Base-by-base conservation (phyloP, 2,888 invertebrate genomes). In the Galeruca laticollis region DNA sequence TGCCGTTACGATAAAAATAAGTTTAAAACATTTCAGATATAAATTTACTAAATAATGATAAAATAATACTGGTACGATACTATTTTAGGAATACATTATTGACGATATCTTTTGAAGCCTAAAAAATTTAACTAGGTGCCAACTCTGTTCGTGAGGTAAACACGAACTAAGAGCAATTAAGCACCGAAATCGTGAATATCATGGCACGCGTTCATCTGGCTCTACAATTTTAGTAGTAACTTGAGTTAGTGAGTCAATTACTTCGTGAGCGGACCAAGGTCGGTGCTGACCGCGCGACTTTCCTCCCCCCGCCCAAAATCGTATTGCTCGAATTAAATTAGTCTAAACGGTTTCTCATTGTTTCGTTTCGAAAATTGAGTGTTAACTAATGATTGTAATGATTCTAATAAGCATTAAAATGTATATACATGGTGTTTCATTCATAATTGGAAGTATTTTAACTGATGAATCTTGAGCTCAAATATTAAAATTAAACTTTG, bases 231-330 rank as follows among this genome's bases (percentile, higher is more conserved):
- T n/a, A 43, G 6, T 43, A 15, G 43, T 43, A 11, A 51, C 20
- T 21, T 51, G 21, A 20, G 10, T 51, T 20, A 13, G 43, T 43
- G 15, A 15, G 15, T 52, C 52, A 21, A 26, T 52, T 52, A 52
- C 52, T 52, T 60, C 60, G 60, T 60, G 60, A 60, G 5, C 49
- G 15, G 60, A 31, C 15, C 33, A 60, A 60, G 60, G 60, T 60
- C 60, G 60, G 18, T 11, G n/a, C 15, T 60, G 60, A 33, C 47
- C 49, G 33, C 33, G 31, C 26, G 26, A 26, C 52, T 52, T 26
- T 47, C 18, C 18, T 47, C 18, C 8, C 47, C 9, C 47, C 47
- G 47, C 18, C 18, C 18, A 47, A 47, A 15, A 47, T 2, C 18
- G 15, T 18, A 15, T 47, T 18, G 18, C 10, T 9, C 47, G 18